phyloP scores from a whole-genome alignment of 2,888 invertebrate genomes.

The Watsonalla cultraria region DNA sequence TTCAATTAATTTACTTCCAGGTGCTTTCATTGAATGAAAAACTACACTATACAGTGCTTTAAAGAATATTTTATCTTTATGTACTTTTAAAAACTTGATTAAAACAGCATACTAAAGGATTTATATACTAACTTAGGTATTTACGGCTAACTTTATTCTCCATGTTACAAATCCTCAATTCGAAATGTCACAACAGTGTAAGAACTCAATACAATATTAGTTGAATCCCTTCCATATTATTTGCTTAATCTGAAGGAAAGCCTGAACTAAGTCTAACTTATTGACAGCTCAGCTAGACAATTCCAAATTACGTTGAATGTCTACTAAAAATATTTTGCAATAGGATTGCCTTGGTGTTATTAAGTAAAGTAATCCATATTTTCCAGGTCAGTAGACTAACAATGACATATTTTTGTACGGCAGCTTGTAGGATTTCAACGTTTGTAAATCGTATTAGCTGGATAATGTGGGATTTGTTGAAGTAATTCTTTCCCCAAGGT shows the following conservation, averaged over 20 bases:
- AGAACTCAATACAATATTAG: background rate
- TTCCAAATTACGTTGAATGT: background rate
- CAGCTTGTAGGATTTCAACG: slow-evolving; percentile 33
- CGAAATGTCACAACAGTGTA: background rate
- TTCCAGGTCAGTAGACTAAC: background rate
- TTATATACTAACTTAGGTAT: background rate
- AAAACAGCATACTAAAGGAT: background rate
- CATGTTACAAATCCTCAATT: background rate
- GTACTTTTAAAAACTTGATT: no score
- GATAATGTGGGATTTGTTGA: slow-evolving; percentile 39
- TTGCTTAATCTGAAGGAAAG: background rate
- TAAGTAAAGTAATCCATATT: background rate
- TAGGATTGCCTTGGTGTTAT: background rate
- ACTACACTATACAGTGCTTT: no score
- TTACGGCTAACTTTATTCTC: background rate
- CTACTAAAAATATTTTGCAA: background rate
- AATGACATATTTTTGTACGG: slow-evolving; percentile 19
- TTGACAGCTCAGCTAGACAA: background rate
- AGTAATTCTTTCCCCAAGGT: slow-evolving; percentile 21
- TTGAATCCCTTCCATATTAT: background rate
- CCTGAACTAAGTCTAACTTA: background rate
- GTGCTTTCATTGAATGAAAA: no score
- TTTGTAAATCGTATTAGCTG: slow-evolving; percentile 37
- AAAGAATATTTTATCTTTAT: no score
- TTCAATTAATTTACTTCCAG: no score